Evolutionary conservation across 2,888 invertebrate genomes (phyloP), one percentile per base, ranked within the genome.

Genomic region (Biston stratarius): DNA sequence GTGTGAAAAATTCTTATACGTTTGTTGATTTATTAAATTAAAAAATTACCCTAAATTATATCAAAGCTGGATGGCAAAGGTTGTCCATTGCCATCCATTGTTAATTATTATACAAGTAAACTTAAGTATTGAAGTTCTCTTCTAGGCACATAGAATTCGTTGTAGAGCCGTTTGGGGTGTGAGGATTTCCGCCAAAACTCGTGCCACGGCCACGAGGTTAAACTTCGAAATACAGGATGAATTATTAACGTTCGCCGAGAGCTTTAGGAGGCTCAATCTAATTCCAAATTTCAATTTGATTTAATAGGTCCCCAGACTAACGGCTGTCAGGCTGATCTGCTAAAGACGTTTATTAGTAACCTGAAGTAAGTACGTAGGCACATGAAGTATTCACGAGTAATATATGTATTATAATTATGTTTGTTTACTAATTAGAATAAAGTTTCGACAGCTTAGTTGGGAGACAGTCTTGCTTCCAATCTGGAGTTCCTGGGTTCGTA

Each of bases 171-270:
- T 38, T 47, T 34, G 48, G 5, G 33, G 48, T 48, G 40, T 33
- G 40, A 62, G 47, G 45, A 44, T 65, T 24, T 44, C 33, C 34
- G 36, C 6, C 44, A 11, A 56, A 65, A 45, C 38, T 56, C n/a
- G n/a, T 44, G 49, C 48, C 48, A 36, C 10, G 10, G 38, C 44
- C 15, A n/a, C n/a, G 47, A 14, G 55, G 55, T 49, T 61, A 61
- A 63, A 60, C 47, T 60, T 45, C 55, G 33, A 38, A 60, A 57
- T 52, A 40, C 40, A 8, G 34, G 12, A 24, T 61, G 63, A 68
- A 68, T 68, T 68, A 68, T 68, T 68, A 68, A 71, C 67, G 47
- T 42, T 36, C 45, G 44, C 48, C 61, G 49, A 65, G 59, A 68
- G 61, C 61, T 64, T 64, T 59, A 40, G 61, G 15, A 60, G 47